Base-by-base conservation (phyloP, 2,797 vertebrate species). In the Anguilla pacifica region DNA sequence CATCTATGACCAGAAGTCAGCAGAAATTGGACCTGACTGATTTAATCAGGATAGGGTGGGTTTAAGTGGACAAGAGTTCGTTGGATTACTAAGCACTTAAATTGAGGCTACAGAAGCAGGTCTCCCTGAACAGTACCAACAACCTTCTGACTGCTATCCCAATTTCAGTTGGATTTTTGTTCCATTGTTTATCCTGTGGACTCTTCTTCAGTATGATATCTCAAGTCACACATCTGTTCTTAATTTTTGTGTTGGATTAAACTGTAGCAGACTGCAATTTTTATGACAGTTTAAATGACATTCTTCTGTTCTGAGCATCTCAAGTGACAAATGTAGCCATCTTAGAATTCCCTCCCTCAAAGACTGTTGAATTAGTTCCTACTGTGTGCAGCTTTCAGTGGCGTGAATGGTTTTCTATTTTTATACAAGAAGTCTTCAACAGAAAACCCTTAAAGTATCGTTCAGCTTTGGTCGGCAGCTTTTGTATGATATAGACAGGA, bases 361-460 rank as follows among this genome's bases (percentile, higher is more conserved):
- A 77, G 35, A 10, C 2, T 11, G 2, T 2, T n/a, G 22, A 49
- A 82, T 74, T 86, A 83, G 17, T 43, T 35, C 46, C 15, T 1
- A 46, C 6, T 39, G 35, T 43, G 15, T 59, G 31, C 17, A 55
- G 10, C 51, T 77, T 57, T 72, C 72, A 77, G 57, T 64, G 55
- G n/a, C 49, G 57, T 83, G 17, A 39, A 61, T 87, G 17, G 39
- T 22, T 79, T 79, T 13, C 35, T 79, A 22, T 79, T 79, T 43
- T 43, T 39, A 77, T 77, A 74, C 31, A 35, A 87, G 28, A 82
- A 49, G 46, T 43, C 15, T 17, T 35, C 39, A 46, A 67, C 43
- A 64, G 25, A 67, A 70, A 61, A 57, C 19, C 59, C 81, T 61
- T 87, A 43, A 83, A 70, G n/a, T 25, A 70, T 43, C 55, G 67